Evolutionary conservation across 2,888 invertebrate genomes (phyloP).

Genomic region (Chrysotoxum bicinctum): DNA sequence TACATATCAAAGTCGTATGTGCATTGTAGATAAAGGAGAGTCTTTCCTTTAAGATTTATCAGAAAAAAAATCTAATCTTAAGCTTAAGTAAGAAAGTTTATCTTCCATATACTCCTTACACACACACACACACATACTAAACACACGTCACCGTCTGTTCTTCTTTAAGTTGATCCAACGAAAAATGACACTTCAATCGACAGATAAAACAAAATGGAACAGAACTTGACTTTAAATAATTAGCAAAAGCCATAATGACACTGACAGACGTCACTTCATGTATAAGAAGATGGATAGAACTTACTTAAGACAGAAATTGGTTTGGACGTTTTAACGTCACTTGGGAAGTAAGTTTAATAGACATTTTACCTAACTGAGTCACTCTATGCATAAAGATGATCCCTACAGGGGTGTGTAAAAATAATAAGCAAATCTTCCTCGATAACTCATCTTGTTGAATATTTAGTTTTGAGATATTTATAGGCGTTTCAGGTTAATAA

Average conservation of each 20-base stretch:
- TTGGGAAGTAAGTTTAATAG: background rate
- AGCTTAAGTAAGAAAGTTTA: conserved; percentile 20
- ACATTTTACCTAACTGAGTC: background rate
- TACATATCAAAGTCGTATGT: background rate
- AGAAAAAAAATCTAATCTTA: conserved; percentile 28
- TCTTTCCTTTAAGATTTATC: background rate
- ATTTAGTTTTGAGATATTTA: no score
- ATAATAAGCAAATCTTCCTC: no score
- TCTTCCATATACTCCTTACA: conserved; percentile 1
- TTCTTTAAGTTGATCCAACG: background rate
- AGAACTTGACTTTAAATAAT: conserved; percentile 19
- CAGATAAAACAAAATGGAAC: conserved; percentile 38
- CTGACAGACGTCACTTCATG: background rate
- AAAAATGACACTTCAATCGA: conserved; percentile 26
- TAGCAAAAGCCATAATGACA: conserved; percentile 5
- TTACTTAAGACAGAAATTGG: conserved; percentile 20
- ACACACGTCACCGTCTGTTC: background rate
- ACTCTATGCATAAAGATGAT: background rate
- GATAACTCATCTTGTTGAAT: no score
- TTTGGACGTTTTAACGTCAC: conserved; percentile 31
- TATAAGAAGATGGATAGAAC: background rate
- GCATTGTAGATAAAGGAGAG: background rate
- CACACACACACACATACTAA: no score
- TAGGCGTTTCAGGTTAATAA: no score
- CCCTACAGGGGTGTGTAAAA: background rate